Conservation (phyloP, 2,797 vertebrate genomes). For the Sebastes cheni region DNA sequence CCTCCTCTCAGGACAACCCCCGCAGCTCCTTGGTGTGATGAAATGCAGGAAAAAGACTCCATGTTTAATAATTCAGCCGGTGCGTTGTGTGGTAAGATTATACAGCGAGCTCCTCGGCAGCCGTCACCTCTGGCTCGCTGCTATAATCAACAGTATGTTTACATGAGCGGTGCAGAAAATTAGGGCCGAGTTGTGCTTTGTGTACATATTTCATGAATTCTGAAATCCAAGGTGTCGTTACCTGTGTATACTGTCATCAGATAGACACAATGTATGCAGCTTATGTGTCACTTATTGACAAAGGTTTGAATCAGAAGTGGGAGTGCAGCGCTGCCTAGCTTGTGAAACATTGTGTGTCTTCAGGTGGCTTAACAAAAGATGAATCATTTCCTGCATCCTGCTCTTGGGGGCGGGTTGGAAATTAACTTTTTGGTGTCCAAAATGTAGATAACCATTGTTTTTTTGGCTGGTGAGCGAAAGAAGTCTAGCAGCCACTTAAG, state of each 20-base stretch:
- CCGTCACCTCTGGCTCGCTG: constrained; percentile 34
- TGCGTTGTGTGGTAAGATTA: constrained; percentile 76
- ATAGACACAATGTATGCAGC: background rate
- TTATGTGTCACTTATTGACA: background rate
- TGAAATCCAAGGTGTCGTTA: background rate
- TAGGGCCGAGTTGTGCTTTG: background rate
- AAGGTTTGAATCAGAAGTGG: background rate
- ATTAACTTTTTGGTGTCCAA: background rate
- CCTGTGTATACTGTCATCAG: background rate
- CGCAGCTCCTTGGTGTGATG: constrained; percentile 61
- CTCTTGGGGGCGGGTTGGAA: background rate
- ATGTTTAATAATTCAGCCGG: constrained; percentile 77
- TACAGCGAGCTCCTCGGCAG: constrained; percentile 53
- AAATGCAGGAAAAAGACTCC: constrained; percentile 70
- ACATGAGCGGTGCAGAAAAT: background rate
- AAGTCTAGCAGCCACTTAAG: too few relatives aligned
- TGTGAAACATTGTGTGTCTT: background rate
- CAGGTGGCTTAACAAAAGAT: background rate
- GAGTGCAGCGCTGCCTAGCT: background rate
- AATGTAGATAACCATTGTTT: too few relatives aligned
- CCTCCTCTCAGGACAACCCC: constrained; percentile 40
- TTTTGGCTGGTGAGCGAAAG: too few relatives aligned
- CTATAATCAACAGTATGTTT: constrained; percentile 23
- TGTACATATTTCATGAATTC: background rate
- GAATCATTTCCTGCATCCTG: constrained; percentile 17